A percentile compares a stretch with the other conserved stretches of the same genome.
Conservation (phyloP, 2,888 invertebrate species). For the Herminia tarsipennalis region DNA sequence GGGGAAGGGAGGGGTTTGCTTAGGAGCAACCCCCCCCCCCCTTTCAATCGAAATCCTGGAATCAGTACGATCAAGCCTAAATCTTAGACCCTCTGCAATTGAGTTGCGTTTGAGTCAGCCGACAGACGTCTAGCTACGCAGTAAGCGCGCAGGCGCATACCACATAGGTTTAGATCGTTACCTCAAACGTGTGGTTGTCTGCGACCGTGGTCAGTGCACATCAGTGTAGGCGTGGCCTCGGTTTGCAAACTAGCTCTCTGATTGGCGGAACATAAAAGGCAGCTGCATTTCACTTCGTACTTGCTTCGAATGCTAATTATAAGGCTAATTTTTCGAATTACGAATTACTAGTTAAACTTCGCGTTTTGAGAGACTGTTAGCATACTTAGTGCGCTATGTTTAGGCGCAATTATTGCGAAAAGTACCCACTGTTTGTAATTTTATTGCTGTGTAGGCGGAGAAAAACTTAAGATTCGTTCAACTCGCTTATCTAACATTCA, state of each 20-base stretch:
- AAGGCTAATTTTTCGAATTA: slow-evolving; percentile 49
- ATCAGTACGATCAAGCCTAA: too few species aligned
- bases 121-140: slow-evolving; percentile 42
- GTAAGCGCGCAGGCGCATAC: slow-evolving; percentile 33
- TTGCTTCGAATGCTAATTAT: slow-evolving; percentile 68
- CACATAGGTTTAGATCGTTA: slow-evolving; percentile 43
- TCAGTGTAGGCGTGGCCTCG: slow-evolving; percentile 74
- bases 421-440: slow-evolving; percentile 5
- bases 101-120: too few species aligned
- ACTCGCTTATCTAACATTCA: slow-evolving; percentile 4
- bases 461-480: slow-evolving; percentile 18
- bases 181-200: slow-evolving; percentile 41
- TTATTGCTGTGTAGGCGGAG: slow-evolving; percentile 7
- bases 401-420: slow-evolving; percentile 29
- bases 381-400: slow-evolving; percentile 25
- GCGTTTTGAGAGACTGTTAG: slow-evolving; percentile 29
- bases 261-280: slow-evolving; percentile 70
- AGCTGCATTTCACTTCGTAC: slow-evolving; percentile 76
- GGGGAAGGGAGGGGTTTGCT: too few species aligned
- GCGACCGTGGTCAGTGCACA: slow-evolving; percentile 56
- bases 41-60: too few species aligned
- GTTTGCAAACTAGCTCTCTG: slow-evolving; percentile 51
- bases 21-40: too few species aligned
- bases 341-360: slow-evolving; percentile 22
- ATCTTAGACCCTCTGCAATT: too few species aligned